Evolutionary conservation across 2,888 invertebrate species (phyloP), one percentile per base, ranked within the genome.

Genomic region (Stenurella melanura): DNA sequence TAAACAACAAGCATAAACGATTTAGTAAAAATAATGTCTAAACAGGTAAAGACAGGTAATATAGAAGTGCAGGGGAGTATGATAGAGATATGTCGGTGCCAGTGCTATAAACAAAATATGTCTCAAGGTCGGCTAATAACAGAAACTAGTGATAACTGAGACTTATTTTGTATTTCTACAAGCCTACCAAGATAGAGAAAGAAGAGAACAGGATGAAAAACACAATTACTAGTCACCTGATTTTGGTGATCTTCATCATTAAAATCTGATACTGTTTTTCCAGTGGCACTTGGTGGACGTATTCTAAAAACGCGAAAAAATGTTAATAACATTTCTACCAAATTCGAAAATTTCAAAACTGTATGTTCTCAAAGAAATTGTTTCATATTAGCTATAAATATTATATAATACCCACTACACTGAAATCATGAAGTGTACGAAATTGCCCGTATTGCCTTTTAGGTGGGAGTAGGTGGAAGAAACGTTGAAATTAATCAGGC

Each of bases 81-180:
- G 88, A 88, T 89, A 89, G 89, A 89, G 85, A 89, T 88, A 89
- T 89, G 89, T 88, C 85, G 88, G 89, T 89, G 89, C 89, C 84
- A 87, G 89, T 89, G 89, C 89, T 87, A 85, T 87, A 86, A 80
- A 81, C 83, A 83, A 83, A 84, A 83, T 77, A 82, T 83, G 82
- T 79, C 74, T 80, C 74, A 21, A 56, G 54, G 38, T 42, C 42
- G 71, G 72, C 68, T 21, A 18, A 4, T 63, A 9, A 12, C 34
- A 21, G 26, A 66, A 15, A 21, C 9, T 21, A 74, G 75, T 78
- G 78, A 19, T 15, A 38, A 50, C 72, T 72, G 63, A 72, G 63
- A 80, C 80, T 82, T 83, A 82, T 82, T 83, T 83, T 82, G 81
- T 77, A 76, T 82, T 80, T 85, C 85, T 86, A 86, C 85, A 86